Base-by-base conservation (phyloP, 1,140 invertebrate genomes). In the Wiebesia pumilae region DNA sequence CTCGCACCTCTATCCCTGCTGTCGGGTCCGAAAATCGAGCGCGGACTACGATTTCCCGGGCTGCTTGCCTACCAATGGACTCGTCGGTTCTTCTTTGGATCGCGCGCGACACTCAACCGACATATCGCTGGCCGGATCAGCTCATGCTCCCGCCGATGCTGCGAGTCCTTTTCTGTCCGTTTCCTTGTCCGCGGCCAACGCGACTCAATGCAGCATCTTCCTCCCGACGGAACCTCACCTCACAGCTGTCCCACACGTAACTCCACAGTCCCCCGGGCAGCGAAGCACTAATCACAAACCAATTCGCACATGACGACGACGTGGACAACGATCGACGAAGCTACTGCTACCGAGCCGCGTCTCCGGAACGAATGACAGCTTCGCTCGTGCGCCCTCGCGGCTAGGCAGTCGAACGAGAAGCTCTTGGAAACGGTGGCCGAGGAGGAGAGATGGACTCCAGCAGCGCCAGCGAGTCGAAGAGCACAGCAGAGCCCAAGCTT, bases 251-350 rank as follows among this genome's bases (percentile, higher is more conserved):
- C 78, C 78, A 81, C 78, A 81, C 14, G 33, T 47, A 75, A 83
- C 67, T 82, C 65, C 81, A 83, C 81, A 58, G 81, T 75, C 30
- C 40, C 19, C 16, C 33, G 10, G 47, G n/a, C n/a, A 24, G 51
- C 77, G 21, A 40, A 81, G 65, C 78, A 81, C 78, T 81, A 65
- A 81, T 81, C 78, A 81, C 78, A 62, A 40, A 65, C 51, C 54
- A 35, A 81, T 21, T 35, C 14, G 30, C 30, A 40, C 21, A 54
- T 24, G 3, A 30, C 1, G 27, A 51, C 24, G 27, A 1, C 10
- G 21, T 2, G 3, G 2, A 27, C 0, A 14, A 0, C 12, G 33
- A 0, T 7, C 78, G 35, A 27, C 78, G 54, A 81, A 3, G 69
- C 30, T 7, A 12, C 27, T 35, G 27, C 2, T 43, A 16, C 14